These are phyloP conservation scores for Venustaconcha ellipsiformis DNA, from an alignment of 1,140 invertebrate genomes.

Conservation along the genomic window DNA sequence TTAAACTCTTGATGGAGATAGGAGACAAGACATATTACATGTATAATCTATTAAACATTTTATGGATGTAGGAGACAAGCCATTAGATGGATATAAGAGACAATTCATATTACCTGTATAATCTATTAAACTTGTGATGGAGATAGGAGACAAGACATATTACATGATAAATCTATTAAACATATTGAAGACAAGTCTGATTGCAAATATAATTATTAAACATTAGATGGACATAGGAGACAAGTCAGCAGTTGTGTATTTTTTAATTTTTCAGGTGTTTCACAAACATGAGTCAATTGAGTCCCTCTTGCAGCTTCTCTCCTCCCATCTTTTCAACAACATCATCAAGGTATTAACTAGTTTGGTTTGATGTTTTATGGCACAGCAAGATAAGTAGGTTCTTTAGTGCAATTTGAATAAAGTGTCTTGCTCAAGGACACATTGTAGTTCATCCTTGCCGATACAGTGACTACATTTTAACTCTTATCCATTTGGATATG, in stretches of 20 bases:
- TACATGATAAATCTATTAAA: no score
- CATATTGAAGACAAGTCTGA: no score
- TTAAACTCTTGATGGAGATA: no score
- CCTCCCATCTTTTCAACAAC: slow-evolving; percentile 43
- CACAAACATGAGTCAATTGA: slow-evolving; percentile 29
- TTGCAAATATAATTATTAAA: slow-evolving; percentile 1
- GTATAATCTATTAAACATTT: no score
- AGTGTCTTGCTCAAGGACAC: no score
- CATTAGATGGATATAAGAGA: no score
- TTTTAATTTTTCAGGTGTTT: slow-evolving; percentile 34
- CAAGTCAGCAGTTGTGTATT: background rate
- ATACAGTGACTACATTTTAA: background rate
- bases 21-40: no score
- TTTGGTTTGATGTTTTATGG: background rate
- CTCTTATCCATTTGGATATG: background rate
- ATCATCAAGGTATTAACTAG: slow-evolving; percentile 46
- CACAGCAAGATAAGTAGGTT: no score
- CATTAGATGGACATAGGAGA: slow-evolving; percentile 13
- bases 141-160: no score
- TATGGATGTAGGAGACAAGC: no score
- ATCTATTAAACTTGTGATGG: no score
- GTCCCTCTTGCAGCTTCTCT: slow-evolving; percentile 28
- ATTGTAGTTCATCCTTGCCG: background rate
- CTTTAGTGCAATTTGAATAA: background rate
- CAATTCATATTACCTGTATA: no score